Percentiles rank a stretch among this genome's conserved stretches.
Conservation (phyloP, 2,888 invertebrate genomes). For the Scaptomyza flava region DNA sequence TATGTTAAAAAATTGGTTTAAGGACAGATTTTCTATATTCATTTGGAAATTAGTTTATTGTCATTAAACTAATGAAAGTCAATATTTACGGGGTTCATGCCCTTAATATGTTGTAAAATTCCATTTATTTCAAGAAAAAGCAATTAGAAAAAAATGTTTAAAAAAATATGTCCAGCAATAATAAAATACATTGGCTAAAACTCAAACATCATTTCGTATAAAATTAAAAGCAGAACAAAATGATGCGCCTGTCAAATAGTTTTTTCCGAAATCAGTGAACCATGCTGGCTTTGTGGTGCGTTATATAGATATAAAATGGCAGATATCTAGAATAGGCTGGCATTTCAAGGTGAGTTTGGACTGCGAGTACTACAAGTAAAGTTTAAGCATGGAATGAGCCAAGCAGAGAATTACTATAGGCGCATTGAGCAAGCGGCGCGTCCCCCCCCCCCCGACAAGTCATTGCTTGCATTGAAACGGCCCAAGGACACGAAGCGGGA, state of each 20-base stretch:
- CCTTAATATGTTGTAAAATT: no score
- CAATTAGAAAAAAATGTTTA: no score
- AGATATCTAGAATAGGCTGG: background rate
- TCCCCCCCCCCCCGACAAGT: no score
- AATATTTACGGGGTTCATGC: no score
- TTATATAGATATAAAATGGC: background rate
- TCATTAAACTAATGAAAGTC: no score
- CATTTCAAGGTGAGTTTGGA: background rate
- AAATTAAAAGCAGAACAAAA: background rate
- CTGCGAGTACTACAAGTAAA: background rate
- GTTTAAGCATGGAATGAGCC: conserved; percentile 10
- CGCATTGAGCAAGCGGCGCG: conserved; percentile 29
- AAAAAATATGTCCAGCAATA: no score
- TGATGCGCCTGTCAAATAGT: conserved; percentile 4
- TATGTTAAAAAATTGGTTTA: no score
- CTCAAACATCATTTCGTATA: background rate
- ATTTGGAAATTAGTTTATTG: no score
- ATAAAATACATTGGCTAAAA: no score
- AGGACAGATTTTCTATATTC: no score
- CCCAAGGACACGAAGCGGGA: conserved; percentile 11
- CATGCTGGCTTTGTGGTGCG: background rate
- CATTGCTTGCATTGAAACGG: conserved; percentile 32
- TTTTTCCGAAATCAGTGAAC: background rate
- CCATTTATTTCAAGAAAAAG: no score
- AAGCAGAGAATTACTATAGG: conserved; percentile 23